phyloP scores from a whole-genome alignment of 2,113 vertebrate genomes.

The Urocynchramus pylzowi region DNA sequence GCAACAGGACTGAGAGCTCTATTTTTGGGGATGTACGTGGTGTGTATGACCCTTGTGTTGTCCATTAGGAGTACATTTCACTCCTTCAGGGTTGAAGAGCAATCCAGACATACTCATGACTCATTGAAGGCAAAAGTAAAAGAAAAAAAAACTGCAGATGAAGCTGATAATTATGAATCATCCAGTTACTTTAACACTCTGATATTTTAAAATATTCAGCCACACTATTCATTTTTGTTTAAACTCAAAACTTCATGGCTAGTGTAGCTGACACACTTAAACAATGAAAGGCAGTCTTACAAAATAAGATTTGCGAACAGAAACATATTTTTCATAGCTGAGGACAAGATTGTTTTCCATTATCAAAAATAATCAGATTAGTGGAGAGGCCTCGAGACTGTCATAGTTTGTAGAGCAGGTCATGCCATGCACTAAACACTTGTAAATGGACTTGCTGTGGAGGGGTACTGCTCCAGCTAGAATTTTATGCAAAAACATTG shows the following conservation, averaged over 20 bases:
- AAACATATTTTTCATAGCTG: background rate
- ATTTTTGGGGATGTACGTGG: background rate
- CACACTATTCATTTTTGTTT: background rate
- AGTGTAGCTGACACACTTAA: background rate
- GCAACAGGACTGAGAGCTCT: background rate
- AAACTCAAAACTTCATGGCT: background rate
- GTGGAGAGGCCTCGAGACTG: background rate
- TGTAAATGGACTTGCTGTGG: background rate
- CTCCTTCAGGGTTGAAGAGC: background rate
- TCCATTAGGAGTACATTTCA: background rate
- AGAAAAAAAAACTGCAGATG: background rate
- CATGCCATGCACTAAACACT: background rate
- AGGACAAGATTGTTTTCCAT: background rate
- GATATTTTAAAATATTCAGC: background rate
- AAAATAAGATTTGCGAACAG: background rate
- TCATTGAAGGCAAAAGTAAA: background rate
- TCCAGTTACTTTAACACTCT: background rate
- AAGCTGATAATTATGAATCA: slow-evolving; percentile 27
- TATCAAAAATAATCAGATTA: background rate
- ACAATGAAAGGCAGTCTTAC: background rate
- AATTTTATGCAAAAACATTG: background rate
- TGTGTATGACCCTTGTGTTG: background rate
- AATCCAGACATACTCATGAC: slow-evolving; percentile 2
- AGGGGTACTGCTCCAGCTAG: background rate
- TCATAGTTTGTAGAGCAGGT: background rate